Percentiles rank a stretch among this genome's conserved stretches.
phyloP scores from a whole-genome alignment of 2,888 invertebrate species.

The Mellilla xanthometata region DNA sequence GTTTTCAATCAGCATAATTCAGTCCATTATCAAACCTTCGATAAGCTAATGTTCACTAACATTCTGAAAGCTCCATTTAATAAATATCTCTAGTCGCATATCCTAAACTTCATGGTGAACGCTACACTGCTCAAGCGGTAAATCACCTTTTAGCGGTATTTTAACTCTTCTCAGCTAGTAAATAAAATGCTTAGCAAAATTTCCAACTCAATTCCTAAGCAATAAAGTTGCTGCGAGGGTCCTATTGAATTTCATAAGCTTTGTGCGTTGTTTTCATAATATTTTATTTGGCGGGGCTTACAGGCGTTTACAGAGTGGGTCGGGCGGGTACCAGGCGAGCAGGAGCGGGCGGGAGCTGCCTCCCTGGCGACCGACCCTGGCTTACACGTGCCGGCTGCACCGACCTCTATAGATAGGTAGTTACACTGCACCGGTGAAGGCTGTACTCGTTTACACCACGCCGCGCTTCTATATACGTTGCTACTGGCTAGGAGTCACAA shows the following conservation, averaged over 20 bases:
- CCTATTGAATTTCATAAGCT: conserved; percentile 19
- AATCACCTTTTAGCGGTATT: conserved; percentile 3
- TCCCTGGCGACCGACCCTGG: conserved; percentile 46
- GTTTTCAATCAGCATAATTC: too few species aligned
- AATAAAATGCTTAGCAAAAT: conserved; percentile 14
- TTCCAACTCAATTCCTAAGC: conserved; percentile 13
- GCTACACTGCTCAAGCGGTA: not conserved
- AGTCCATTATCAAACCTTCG: too few species aligned
- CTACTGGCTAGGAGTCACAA: conserved; percentile 53
- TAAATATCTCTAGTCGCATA: not conserved
- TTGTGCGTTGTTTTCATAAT: conserved; percentile 17
- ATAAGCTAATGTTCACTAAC: not conserved
- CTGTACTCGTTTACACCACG: conserved; percentile 63
- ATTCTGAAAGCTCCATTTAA: not conserved
- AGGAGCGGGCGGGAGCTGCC: conserved; percentile 40
- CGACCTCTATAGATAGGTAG: conserved; percentile 44
- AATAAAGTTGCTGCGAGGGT: conserved; percentile 12
- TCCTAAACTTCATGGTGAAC: not conserved
- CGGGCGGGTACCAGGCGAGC: conserved; percentile 58
- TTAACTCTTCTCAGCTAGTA: conserved; percentile 10
- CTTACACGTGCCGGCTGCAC: conserved; percentile 59
- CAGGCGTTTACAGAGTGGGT: conserved; percentile 45
- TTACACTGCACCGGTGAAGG: conserved; percentile 71
- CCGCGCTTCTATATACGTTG: conserved; percentile 44
- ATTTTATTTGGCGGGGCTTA: conserved; percentile 32